Percentiles rank a stretch among this genome's conserved stretches.
These are phyloP conservation scores for Picathartes gymnocephalus DNA, from an alignment of 2,113 vertebrate species.

Conservation along the genomic window DNA sequence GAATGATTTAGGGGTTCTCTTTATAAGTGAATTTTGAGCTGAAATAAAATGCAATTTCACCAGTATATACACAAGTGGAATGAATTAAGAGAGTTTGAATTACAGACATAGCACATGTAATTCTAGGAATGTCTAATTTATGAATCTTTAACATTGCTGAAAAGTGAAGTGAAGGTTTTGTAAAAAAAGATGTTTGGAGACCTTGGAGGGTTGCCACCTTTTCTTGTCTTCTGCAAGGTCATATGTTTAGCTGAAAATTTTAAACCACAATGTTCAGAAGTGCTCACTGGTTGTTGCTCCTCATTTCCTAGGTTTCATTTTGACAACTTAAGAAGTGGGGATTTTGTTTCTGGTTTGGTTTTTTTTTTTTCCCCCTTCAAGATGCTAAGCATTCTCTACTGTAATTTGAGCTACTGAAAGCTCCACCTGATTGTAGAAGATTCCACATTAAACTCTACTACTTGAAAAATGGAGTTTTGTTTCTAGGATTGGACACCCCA, in stretches of 20 bases:
- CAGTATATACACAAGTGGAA: neutral
- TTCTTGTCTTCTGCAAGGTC: slow-evolving; percentile 24
- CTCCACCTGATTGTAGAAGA: neutral
- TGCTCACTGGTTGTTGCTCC: neutral
- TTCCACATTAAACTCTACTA: neutral
- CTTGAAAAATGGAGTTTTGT: neutral
- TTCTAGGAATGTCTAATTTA: neutral
- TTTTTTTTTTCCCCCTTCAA: neutral
- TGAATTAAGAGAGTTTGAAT: neutral
- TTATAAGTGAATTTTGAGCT: neutral
- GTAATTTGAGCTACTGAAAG: neutral
- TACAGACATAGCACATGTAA: neutral
- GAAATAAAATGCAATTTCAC: neutral
- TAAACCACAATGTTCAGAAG: neutral
- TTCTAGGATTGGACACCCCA: neutral
- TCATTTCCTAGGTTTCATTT: slow-evolving; percentile 5
- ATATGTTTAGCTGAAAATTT: neutral
- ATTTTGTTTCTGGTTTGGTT: neutral
- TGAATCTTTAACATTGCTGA: neutral
- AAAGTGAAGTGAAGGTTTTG: neutral
- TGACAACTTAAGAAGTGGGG: neutral
- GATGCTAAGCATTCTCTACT: neutral
- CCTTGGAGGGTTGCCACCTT: neutral
- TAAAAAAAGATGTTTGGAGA: neutral
- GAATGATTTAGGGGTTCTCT: neutral